Conservation (phyloP, 2,113 vertebrate species). For the Corythornis madagascariensis region DNA sequence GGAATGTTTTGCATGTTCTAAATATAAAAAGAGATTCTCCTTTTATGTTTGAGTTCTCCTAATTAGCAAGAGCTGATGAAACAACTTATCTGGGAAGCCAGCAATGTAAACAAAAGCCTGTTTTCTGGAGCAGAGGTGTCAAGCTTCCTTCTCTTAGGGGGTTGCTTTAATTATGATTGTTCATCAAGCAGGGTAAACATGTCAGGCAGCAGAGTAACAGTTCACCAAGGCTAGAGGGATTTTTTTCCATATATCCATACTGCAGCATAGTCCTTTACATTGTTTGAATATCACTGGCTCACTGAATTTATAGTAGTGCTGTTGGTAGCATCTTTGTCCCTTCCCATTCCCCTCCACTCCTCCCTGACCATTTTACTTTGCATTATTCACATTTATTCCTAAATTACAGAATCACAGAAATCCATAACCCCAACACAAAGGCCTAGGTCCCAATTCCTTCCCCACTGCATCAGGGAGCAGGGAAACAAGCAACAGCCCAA, state of each 20-base stretch:
- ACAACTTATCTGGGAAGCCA: neutral
- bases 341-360: neutral
- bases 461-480: neutral
- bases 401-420: neutral
- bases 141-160: neutral
- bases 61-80: constrained; percentile 43
- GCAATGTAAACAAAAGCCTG: neutral
- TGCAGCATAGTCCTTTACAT: neutral
- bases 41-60: neutral
- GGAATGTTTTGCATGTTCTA: neutral
- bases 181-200: neutral
- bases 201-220: neutral
- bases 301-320: neutral
- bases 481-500: neutral
- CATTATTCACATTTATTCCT: neutral
- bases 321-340: neutral
- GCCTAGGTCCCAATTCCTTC: neutral
- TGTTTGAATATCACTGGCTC: rapidly evolving
- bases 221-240: neutral
- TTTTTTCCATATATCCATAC: neutral
- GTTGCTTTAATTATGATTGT: neutral
- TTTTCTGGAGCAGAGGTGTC: neutral
- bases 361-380: neutral
- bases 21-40: neutral
- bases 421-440: neutral